phyloP scores from a whole-genome alignment of 2,797 vertebrate species.

The Mustela erminea region DNA sequence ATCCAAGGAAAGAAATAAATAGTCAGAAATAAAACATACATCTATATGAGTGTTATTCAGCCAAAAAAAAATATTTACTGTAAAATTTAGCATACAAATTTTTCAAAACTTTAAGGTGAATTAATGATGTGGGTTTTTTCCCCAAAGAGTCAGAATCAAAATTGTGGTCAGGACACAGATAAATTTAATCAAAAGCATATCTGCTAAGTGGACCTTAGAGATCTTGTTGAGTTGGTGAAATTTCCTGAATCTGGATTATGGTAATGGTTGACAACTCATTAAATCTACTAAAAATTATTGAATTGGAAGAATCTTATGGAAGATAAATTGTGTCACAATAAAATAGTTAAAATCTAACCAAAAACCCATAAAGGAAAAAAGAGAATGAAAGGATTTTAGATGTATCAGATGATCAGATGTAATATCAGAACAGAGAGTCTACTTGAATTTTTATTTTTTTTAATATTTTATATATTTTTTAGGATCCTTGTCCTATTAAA shows the following conservation, averaged over 20 bases:
- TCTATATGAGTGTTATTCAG: neutral
- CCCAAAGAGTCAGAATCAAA: neutral
- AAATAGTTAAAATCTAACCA: neutral
- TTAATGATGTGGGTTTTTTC: neutral
- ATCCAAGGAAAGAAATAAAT: neutral
- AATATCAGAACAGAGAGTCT: neutral
- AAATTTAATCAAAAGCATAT: neutral
- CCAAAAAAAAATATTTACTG: neutral
- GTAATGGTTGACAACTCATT: neutral
- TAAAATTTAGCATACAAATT: neutral
- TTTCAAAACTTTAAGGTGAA: neutral
- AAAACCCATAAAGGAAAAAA: neutral
- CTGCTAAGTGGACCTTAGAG: neutral
- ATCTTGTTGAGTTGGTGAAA: neutral
- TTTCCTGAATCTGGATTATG: neutral
- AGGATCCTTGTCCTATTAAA: neutral
- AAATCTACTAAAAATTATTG: neutral
- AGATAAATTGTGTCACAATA: neutral
- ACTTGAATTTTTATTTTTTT: neutral
- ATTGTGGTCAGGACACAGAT: neutral
- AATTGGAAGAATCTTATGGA: neutral
- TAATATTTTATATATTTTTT: neutral
- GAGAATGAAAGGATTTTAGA: neutral
- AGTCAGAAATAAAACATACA: neutral
- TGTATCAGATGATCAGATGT: neutral